phyloP scores from a whole-genome alignment of 2,797 vertebrate species.

The Xyrichtys novacula region DNA sequence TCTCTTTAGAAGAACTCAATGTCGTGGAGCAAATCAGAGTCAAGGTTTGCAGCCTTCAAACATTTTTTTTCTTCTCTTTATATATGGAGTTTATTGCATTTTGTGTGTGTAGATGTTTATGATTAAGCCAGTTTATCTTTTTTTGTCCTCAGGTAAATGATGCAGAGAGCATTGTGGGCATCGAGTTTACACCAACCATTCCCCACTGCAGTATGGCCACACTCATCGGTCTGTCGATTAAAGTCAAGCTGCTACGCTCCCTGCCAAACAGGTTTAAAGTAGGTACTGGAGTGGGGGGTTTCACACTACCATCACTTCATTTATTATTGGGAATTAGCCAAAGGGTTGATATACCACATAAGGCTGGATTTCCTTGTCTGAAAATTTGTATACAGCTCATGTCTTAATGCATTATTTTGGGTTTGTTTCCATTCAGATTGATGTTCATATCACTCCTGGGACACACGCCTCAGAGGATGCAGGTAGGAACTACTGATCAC shows the following conservation, averaged over 20 bases:
- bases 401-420: slow-evolving; percentile 2
- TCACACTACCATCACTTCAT: neutral
- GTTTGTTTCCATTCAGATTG: slow-evolving; percentile 83
- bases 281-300: slow-evolving; percentile 5
- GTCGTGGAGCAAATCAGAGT: slow-evolving; percentile 93
- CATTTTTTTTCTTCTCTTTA: too few relatives aligned
- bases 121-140: neutral
- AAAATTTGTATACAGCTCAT: neutral
- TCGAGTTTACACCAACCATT: slow-evolving; percentile 94
- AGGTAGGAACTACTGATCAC: slow-evolving; percentile 79
- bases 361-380: neutral
- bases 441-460: slow-evolving; percentile 95
- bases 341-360: neutral
- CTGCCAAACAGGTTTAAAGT: slow-evolving; percentile 91
- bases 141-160: slow-evolving; percentile 86
- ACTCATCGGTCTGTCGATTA: slow-evolving; percentile 93
- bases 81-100: neutral
- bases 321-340: neutral
- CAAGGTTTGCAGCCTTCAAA: slow-evolving; percentile 77
- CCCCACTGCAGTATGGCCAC: slow-evolving; percentile 98
- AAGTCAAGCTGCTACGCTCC: slow-evolving; percentile 92
- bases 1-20: slow-evolving; percentile 95
- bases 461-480: slow-evolving; percentile 95
- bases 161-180: slow-evolving; percentile 80
- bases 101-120: too few relatives aligned